Evolutionary conservation across 2,113 vertebrate species (phyloP).

Genomic region (Amphilophus citrinellus): DNA sequence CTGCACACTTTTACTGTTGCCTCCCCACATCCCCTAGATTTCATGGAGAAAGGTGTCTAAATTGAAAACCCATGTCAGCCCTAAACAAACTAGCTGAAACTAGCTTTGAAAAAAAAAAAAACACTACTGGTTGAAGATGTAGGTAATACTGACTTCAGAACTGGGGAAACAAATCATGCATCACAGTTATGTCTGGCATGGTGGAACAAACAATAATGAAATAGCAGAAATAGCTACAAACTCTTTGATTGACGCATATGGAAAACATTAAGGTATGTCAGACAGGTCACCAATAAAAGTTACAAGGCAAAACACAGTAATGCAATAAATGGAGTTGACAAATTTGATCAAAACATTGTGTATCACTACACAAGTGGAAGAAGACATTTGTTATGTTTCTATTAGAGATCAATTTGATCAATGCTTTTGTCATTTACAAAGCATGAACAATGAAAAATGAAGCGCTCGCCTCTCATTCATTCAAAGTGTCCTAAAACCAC

Average conservation of each 20-base stretch:
- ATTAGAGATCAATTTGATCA: neutral
- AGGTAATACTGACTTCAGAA: neutral
- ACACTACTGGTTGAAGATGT: fast-evolving
- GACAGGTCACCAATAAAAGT: neutral
- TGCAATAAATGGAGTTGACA: neutral
- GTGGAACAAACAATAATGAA: neutral
- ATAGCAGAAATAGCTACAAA: neutral
- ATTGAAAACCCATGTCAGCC: neutral
- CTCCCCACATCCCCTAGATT: neutral
- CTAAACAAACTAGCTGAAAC: neutral
- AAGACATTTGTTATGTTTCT: neutral
- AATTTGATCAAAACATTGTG: neutral
- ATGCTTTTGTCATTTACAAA: conserved; percentile 5
- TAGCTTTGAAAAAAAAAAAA: neutral
- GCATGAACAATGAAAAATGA: neutral
- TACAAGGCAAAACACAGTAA: fast-evolving
- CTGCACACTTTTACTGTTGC: neutral
- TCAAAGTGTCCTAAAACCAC: neutral
- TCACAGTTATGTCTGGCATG: neutral
- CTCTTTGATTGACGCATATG: neutral
- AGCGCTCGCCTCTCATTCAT: neutral
- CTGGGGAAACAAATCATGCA: neutral
- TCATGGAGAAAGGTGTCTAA: neutral
- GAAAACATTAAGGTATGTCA: neutral
- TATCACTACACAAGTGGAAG: neutral